phyloP scores from a whole-genome alignment of 2,888 invertebrate genomes.

The Microctonus aethiopoides region DNA sequence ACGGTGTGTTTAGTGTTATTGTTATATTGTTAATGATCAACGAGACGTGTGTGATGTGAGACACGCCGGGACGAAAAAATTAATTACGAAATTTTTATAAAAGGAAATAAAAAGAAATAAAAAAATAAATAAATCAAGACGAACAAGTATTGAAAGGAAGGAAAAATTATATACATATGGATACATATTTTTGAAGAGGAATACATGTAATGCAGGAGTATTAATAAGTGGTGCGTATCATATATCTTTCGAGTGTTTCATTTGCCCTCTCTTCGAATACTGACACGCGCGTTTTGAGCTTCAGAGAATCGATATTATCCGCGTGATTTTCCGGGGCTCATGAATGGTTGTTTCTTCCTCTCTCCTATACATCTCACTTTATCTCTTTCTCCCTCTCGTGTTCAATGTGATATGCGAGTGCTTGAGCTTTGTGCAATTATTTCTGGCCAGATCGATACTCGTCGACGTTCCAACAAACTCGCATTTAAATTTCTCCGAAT shows the following conservation, averaged over 20 bases:
- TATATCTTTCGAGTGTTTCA: neutral
- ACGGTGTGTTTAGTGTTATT: neutral
- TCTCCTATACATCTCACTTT: neutral
- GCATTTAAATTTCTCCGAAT: neutral
- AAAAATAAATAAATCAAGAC: no score
- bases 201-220: neutral
- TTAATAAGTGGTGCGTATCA: neutral
- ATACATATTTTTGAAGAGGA: neutral
- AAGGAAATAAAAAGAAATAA: neutral
- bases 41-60: neutral
- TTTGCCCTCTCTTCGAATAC: neutral
- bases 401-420: constrained; percentile 13
- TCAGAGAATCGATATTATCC: constrained; percentile 23
- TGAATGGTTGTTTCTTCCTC: constrained; percentile 22
- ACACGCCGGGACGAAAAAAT: neutral
- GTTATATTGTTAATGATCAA: neutral
- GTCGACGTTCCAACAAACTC: constrained; percentile 3
- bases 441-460: constrained; percentile 25
- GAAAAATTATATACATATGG: no score
- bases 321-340: constrained; percentile 27
- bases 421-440: constrained; percentile 30
- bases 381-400: neutral
- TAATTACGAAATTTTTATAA: constrained; percentile 3
- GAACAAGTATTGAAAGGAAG: neutral
- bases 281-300: constrained; percentile 1